Evolutionary conservation across 2,797 vertebrate genomes (phyloP).

Genomic region (Aratinga solstitialis): DNA sequence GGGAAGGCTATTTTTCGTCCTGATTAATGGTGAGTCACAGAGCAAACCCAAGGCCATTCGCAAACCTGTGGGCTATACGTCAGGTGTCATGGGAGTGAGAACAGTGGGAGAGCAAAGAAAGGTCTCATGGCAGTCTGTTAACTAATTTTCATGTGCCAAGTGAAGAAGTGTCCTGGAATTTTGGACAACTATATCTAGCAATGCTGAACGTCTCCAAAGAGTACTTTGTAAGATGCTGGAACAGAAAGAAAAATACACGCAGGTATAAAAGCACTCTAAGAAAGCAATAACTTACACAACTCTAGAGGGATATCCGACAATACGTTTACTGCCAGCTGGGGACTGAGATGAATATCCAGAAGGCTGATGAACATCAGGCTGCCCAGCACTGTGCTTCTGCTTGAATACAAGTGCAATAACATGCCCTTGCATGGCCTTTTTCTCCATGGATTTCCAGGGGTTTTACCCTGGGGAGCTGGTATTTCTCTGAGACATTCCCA

Average conservation of each 20-base stretch:
- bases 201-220: slow-evolving; percentile 31
- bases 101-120: slow-evolving; percentile 73
- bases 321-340: slow-evolving; percentile 68
- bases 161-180: slow-evolving; percentile 73
- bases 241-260: not conserved
- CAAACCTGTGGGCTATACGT: slow-evolving; percentile 46
- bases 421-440: not conserved
- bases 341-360: slow-evolving; percentile 42
- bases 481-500: not conserved
- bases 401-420: not conserved
- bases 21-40: slow-evolving; percentile 75
- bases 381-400: not conserved
- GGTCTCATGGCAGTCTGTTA: slow-evolving; percentile 69
- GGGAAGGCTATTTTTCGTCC: slow-evolving; percentile 73
- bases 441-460: not conserved
- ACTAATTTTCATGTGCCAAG: slow-evolving; percentile 72
- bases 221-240: slow-evolving; percentile 65
- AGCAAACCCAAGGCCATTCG: slow-evolving; percentile 66
- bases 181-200: slow-evolving; percentile 31
- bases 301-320: slow-evolving; percentile 64
- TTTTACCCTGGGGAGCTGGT: not conserved
- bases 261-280: slow-evolving; percentile 40
- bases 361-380: slow-evolving; percentile 44
- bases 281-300: slow-evolving; percentile 68
- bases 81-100: slow-evolving; percentile 79